Percentiles rank a stretch among this genome's conserved stretches.
Evolutionary conservation across 2,797 vertebrate species (phyloP).

Genomic region (Epinephelus coioides): DNA sequence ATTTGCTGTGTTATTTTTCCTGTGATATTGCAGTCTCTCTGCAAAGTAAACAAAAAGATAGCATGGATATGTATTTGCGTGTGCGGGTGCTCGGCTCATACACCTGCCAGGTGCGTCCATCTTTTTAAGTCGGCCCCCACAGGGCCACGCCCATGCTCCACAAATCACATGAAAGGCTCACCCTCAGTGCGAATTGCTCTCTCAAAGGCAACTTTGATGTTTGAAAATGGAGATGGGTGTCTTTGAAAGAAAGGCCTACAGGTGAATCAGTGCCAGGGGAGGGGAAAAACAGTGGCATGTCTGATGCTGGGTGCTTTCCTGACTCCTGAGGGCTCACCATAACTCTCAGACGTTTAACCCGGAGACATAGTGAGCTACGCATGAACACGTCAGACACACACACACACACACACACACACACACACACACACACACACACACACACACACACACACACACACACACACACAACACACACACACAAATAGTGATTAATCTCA

Average conservation of each 20-base stretch:
- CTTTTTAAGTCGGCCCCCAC: constrained; percentile 74
- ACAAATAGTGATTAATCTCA: constrained; percentile 21
- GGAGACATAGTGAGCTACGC: constrained; percentile 39
- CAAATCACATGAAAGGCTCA: constrained; percentile 86
- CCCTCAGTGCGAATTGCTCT: constrained; percentile 79
- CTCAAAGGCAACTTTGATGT: constrained; percentile 87
- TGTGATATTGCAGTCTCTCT: constrained; percentile 80
- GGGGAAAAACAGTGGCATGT: constrained; percentile 60
- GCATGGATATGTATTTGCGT: constrained; percentile 69
- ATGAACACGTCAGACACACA: neutral
- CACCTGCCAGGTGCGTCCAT: constrained; percentile 88
- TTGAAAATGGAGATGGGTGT: constrained; percentile 83
- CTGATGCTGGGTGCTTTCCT: constrained; percentile 78
- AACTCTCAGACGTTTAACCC: constrained; percentile 54
- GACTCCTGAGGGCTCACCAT: constrained; percentile 51
- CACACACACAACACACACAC: constrained; percentile 16
- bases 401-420: constrained; percentile 1
- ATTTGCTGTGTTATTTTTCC: constrained; percentile 84
- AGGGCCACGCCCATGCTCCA: constrained; percentile 81
- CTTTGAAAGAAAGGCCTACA: constrained; percentile 84
- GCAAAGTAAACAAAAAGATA: constrained; percentile 78
- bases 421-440: constrained; percentile 1
- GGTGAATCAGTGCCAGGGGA: constrained; percentile 79
- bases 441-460: constrained; percentile 8
- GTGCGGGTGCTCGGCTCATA: constrained; percentile 60